Conservation (phyloP, 2,113 vertebrate genomes). For the Muntiacus reevesi region DNA sequence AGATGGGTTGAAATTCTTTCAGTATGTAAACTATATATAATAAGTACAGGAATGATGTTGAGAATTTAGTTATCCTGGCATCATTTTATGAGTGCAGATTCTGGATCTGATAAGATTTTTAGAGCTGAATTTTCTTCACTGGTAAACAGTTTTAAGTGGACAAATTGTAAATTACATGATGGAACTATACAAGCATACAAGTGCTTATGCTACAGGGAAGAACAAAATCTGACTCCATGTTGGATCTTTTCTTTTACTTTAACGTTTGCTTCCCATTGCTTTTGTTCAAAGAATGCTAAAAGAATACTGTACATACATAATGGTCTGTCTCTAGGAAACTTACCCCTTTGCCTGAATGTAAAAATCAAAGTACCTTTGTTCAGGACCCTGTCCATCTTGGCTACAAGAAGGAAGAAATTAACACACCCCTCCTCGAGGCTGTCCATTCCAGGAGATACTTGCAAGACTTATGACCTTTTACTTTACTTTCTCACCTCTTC, state of each 20-base stretch:
- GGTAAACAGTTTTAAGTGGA: neutral
- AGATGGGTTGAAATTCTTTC: neutral
- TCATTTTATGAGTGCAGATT: neutral
- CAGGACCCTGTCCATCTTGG: neutral
- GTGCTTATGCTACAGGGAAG: neutral
- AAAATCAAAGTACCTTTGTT: neutral
- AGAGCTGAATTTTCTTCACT: neutral
- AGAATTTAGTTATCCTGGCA: neutral
- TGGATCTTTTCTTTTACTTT: neutral
- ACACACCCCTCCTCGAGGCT: neutral
- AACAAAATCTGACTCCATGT: neutral
- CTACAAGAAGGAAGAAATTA: neutral
- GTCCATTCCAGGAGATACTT: neutral
- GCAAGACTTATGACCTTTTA: neutral
- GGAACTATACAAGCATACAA: neutral
- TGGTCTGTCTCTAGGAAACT: neutral
- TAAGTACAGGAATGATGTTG: neutral
- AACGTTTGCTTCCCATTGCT: neutral
- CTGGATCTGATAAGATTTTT: neutral
- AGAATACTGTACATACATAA: neutral
- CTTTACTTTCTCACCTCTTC: neutral
- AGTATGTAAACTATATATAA: neutral
- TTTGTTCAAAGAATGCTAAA: neutral
- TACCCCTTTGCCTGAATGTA: neutral
- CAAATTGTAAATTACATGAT: rapidly evolving